Evolutionary conservation across 1,140 invertebrate species (phyloP), one percentile per base, ranked within the genome.

Genomic region (Drosophila tani): DNA sequence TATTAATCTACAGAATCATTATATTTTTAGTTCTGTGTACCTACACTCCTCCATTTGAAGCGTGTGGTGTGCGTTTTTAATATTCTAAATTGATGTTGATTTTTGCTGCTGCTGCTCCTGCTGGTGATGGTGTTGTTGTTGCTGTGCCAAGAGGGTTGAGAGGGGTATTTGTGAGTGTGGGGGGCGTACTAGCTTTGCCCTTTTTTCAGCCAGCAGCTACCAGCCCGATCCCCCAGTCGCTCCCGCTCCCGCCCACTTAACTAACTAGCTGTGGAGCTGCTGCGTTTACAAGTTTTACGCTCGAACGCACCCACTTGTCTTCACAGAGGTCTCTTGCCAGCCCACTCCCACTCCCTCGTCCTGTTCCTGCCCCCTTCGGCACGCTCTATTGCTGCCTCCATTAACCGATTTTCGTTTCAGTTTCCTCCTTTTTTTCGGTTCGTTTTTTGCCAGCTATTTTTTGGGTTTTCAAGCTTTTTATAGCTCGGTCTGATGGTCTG

Each of bases 71-170:
- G 84, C 69, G 81, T 87, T 87, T 87, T 87, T 87, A 88, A 87
- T 87, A 87, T 87, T 87, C 84, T 87, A 87, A 87, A 87, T 87
- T 87, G 84, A 87, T 87, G 84, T 87, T 87, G 84, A 87, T 88
- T 87, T 86, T 88, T 81, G 81, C 81, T 69, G 45, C 60, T 51
- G 38, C 45, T 56, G 6, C 17, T 55, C 56, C 45, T 65, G 51
- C 40, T 43, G 27, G 32, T 43, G 45, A 17, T 64, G 58, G 15
- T 50, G 62, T 41, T 49, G 46, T 19, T 70, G 64, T 70, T 80
- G 63, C 49, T 79, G 49, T 73, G 69, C 9, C 17, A 40, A 19
- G 55, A 12, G 53, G 14, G 24, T 5, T 49, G 15, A 14, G 14
- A 3, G 24, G 19, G 12, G 15, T 56, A 19, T 41, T 56, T 56